Conservation (phyloP, 2,888 invertebrate species). For the Drosophila kuntzei region DNA sequence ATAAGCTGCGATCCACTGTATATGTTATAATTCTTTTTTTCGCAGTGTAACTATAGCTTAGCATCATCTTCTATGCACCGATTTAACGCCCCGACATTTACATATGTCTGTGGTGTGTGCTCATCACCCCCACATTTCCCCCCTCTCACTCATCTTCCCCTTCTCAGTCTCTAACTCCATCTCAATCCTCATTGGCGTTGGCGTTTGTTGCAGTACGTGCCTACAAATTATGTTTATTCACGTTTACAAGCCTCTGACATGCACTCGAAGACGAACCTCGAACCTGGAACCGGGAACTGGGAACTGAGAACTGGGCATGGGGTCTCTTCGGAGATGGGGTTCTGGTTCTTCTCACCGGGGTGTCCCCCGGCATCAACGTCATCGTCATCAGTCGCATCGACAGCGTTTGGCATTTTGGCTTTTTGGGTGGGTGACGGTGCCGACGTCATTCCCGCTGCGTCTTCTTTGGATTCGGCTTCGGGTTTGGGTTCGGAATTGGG, state of each 20-base stretch:
- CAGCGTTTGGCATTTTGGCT: slow-evolving; percentile 64
- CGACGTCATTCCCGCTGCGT: slow-evolving; percentile 73
- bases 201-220: slow-evolving; percentile 72
- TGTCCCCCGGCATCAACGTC: slow-evolving; percentile 75
- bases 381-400: slow-evolving; percentile 72
- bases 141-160: neutral
- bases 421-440: slow-evolving; percentile 77
- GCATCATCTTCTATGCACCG: slow-evolving; percentile 70
- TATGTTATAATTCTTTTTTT: no score
- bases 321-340: slow-evolving; percentile 40
- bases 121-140: slow-evolving; percentile 14
- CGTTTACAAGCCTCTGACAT: slow-evolving; percentile 81
- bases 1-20: no score
- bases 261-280: slow-evolving; percentile 63
- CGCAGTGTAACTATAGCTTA: slow-evolving; percentile 36
- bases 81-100: slow-evolving; percentile 81
- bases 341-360: slow-evolving; percentile 67
- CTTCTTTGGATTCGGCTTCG: slow-evolving; percentile 2
- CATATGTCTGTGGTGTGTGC: slow-evolving; percentile 65
- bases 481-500: slow-evolving; percentile 9
- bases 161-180: slow-evolving; percentile 1
- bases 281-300: slow-evolving; percentile 25
- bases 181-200: slow-evolving; percentile 68
- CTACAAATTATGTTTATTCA: slow-evolving; percentile 80
- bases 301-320: slow-evolving; percentile 42